phyloP scores from a whole-genome alignment of 1,140 invertebrate species.

The Bombus polaris region DNA sequence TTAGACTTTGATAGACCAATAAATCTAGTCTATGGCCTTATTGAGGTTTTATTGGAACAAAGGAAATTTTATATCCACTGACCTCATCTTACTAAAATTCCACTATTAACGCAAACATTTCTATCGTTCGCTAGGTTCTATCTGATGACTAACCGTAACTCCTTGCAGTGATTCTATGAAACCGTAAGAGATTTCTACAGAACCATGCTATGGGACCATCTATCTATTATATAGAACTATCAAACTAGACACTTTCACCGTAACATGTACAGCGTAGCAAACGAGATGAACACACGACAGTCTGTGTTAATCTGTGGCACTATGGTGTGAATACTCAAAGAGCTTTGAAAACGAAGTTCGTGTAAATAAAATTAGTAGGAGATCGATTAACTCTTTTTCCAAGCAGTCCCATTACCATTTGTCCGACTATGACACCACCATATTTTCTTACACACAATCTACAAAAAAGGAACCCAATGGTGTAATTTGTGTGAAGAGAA shows the following conservation, averaged over 20 bases:
- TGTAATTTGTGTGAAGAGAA: slow-evolving; percentile 14
- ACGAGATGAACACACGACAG: slow-evolving; percentile 26
- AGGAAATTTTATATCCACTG: no score
- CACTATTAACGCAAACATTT: no score
- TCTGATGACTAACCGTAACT: no score
- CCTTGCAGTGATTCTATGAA: background rate
- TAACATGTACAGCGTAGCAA: slow-evolving; percentile 2
- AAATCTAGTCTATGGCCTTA: no score
- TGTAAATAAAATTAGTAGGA: slow-evolving; percentile 42
- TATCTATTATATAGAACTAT: background rate
- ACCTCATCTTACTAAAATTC: no score
- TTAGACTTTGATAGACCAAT: no score
- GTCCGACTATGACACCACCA: slow-evolving; percentile 22
- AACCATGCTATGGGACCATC: background rate
- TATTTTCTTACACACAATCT: slow-evolving; percentile 7
- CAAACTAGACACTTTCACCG: slow-evolving; percentile 4
- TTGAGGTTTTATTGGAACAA: no score
- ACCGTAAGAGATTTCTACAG: background rate
- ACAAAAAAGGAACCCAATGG: slow-evolving; percentile 12
- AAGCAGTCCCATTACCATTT: slow-evolving; percentile 58
- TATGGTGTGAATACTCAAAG: background rate
- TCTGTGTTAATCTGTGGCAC: slow-evolving; percentile 63
- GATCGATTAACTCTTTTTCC: slow-evolving; percentile 2
- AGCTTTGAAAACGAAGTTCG: slow-evolving; percentile 20
- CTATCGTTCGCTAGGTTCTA: background rate